Base-by-base conservation (phyloP, 2,797 vertebrate genomes). In the Chaenodraco wilsoni region DNA sequence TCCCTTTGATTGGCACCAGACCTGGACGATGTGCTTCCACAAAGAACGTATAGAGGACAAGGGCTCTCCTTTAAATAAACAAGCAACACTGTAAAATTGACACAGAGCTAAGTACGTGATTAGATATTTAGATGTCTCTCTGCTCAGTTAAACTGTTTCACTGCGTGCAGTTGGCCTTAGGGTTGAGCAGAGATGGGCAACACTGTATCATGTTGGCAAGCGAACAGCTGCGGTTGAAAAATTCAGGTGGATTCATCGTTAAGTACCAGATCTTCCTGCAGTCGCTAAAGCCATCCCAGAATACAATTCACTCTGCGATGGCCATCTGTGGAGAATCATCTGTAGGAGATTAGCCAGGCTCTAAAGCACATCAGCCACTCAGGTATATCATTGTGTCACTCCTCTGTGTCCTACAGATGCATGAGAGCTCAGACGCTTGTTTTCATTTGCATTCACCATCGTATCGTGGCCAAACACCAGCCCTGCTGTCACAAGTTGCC, bases 1-100 rank as follows among this genome's bases (percentile, higher is more conserved):
- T 65, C 16, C 15, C 84, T 84, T 76, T 85, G 79, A 85, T 74
- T 77, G 82, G 58, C 83, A 78, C 56, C 52, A 41, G 40, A 68
- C 69, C 68, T 63, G 74, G 76, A 82, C 72, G 74, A 57, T 50
- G 62, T 64, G 70, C 54, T 81, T 69, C 67, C 63, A 80, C 77
- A 78, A 75, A 85, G 69, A 49, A 51, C 9, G 9, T 4, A 37
- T 37, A 56, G 51, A 64, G 51, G 65, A 78, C 67, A 52, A 73
- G 43, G 58, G 16, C 62, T 79, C 23, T 19, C 31, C 68, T 71
- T 83, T 13, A 74, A 69, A 64, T 51, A 54, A 63, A 74, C 33
- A 48, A 51, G 27, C 49, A 74, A 52, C 37, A 61, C n/a, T 69
- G 31, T 63, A 31, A 74, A 65, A 78, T 57, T 57, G 10, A 78